Evolutionary conservation across 2,113 vertebrate species (phyloP).

Genomic region (Hepsetus odoe): DNA sequence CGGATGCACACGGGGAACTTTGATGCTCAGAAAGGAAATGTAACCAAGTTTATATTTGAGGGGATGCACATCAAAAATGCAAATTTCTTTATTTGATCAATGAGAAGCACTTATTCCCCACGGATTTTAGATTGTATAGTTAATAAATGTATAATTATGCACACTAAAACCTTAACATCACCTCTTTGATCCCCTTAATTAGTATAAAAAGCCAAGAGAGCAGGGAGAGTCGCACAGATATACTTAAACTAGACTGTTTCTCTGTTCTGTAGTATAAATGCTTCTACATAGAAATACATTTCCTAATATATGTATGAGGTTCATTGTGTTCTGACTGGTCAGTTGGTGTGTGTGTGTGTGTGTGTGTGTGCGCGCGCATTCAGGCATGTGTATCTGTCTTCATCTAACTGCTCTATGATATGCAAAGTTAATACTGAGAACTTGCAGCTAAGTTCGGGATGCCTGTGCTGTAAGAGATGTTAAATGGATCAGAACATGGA

Average conservation of each 20-base stretch:
- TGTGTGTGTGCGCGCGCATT: constrained; percentile 28
- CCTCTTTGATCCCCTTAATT: constrained; percentile 5
- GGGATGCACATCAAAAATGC: constrained; percentile 40
- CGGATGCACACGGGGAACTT: constrained; percentile 18
- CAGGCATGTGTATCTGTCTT: constrained; percentile 47
- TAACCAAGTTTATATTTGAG: constrained; percentile 19
- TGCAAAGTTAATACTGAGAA: constrained; percentile 52
- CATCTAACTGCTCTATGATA: constrained; percentile 47
- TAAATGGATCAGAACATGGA: constrained; percentile 48
- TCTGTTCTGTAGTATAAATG: constrained; percentile 35
- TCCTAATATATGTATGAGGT: constrained; percentile 22
- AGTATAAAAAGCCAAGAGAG: constrained; percentile 27
- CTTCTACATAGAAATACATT: constrained; percentile 23
- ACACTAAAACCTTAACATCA: constrained; percentile 28
- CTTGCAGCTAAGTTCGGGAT: constrained; percentile 42
- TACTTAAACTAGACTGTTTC: constrained; percentile 26
- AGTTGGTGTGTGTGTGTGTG: constrained; percentile 13
- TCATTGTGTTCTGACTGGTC: constrained; percentile 36
- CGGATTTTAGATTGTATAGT: constrained; percentile 13
- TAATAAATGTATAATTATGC: constrained; percentile 40
- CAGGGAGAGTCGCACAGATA: constrained; percentile 13
- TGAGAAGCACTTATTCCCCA: constrained; percentile 48
- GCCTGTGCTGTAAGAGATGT: constrained; percentile 50
- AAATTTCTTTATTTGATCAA: constrained; percentile 33
- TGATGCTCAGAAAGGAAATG: constrained; percentile 40